phyloP scores from a whole-genome alignment of 2,888 invertebrate species.

The Caenorhabditis plicata region DNA sequence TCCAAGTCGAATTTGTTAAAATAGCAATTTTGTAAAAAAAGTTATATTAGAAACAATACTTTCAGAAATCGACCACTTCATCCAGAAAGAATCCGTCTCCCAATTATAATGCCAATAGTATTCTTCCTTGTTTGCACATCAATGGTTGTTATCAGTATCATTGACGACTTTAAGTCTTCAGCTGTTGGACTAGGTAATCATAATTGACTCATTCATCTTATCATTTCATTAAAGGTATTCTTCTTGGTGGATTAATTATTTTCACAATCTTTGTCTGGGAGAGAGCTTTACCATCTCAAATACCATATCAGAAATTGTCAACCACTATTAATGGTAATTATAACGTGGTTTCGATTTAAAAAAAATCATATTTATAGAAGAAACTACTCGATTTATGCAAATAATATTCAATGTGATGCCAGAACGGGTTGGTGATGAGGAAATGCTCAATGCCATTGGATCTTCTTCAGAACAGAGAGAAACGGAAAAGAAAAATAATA shows the following conservation, averaged over 20 bases:
- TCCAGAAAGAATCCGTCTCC: conserved; percentile 53
- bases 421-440: conserved; percentile 35
- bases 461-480: neutral
- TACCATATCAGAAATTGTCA: conserved; percentile 6
- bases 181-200: conserved; percentile 46
- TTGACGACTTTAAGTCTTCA: conserved; percentile 44
- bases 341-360: too few species aligned
- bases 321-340: conserved; percentile 16
- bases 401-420: conserved; percentile 52
- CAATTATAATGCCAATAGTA: conserved; percentile 57
- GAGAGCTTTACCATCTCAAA: conserved; percentile 17
- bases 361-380: conserved; percentile 12
- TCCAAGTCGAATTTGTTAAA: too few species aligned
- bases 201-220: too few species aligned
- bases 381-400: conserved; percentile 40
- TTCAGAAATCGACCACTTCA: conserved; percentile 34
- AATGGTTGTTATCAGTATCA: conserved; percentile 49
- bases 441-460: conserved; percentile 32
- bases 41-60: too few species aligned
- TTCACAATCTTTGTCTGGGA: conserved; percentile 52
- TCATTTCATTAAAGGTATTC: too few species aligned
- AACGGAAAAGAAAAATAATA: neutral
- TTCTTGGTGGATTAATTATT: conserved; percentile 44
- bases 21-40: too few species aligned
- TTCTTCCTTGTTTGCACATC: conserved; percentile 53